Conservation (phyloP, 2,797 vertebrate genomes). For the Menidia menidia region DNA sequence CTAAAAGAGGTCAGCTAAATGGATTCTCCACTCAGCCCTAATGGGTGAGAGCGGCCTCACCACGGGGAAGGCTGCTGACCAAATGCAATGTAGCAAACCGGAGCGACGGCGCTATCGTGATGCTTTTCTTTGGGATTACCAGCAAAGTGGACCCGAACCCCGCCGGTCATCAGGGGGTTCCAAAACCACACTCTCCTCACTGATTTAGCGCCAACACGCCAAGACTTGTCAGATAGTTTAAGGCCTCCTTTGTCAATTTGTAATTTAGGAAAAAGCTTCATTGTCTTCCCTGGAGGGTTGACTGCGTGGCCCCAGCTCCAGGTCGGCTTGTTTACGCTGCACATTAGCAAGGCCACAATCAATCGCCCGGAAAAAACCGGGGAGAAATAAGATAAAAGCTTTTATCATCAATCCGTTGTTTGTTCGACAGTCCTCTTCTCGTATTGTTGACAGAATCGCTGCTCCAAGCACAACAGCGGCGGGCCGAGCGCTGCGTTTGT, state of each 20-base stretch:
- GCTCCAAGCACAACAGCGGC: slow-evolving; percentile 41
- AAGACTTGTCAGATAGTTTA: slow-evolving; percentile 35
- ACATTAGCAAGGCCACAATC: slow-evolving; percentile 67
- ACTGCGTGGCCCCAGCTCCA: slow-evolving; percentile 44
- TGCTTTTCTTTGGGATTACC: slow-evolving; percentile 25
- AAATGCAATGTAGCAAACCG: background rate
- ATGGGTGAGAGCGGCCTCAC: slow-evolving; percentile 25
- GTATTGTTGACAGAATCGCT: slow-evolving; percentile 46
- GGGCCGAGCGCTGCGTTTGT: slow-evolving; percentile 6
- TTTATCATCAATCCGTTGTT: slow-evolving; percentile 53
- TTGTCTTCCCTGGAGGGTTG: slow-evolving; percentile 66
- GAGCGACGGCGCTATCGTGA: slow-evolving; percentile 20
- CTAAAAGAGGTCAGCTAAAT: slow-evolving; percentile 51
- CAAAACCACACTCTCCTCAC: slow-evolving; percentile 57
- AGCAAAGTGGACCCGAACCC: slow-evolving; percentile 2
- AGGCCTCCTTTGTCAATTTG: slow-evolving; percentile 73
- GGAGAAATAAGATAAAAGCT: slow-evolving; percentile 44
- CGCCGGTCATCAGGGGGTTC: slow-evolving; percentile 27
- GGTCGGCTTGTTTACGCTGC: slow-evolving; percentile 71
- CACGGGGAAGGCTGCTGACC: slow-evolving; percentile 2
- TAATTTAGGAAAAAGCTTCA: slow-evolving; percentile 76
- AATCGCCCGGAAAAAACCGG: slow-evolving; percentile 52
- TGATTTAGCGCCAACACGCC: slow-evolving; percentile 60
- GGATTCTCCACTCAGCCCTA: slow-evolving; percentile 50
- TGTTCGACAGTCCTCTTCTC: slow-evolving; percentile 54